phyloP scores from a whole-genome alignment of 35 echinoderm and acorn worm species.

The Holothuria glaberrima region DNA sequence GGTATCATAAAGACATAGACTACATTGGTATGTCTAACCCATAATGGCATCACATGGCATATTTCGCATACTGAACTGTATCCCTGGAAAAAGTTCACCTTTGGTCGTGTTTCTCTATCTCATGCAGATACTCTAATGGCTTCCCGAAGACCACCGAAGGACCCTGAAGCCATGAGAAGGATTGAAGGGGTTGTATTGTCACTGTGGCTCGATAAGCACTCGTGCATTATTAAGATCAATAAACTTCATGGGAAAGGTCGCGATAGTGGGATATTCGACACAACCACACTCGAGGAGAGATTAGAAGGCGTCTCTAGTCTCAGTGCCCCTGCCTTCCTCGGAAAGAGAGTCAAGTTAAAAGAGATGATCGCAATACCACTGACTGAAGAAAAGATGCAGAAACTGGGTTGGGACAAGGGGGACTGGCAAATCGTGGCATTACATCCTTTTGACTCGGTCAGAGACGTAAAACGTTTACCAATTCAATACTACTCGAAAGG shows the following conservation, averaged over 20 bases:
- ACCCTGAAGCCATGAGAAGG: neutral
- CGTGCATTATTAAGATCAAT: neutral
- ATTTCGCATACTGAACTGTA: no score
- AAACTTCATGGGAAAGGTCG: neutral
- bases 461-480: neutral
- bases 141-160: no score
- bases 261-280: constrained; percentile 2
- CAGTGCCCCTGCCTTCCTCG: neutral
- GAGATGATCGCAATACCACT: neutral
- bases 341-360: neutral
- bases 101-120: no score
- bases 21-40: no score
- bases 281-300: neutral
- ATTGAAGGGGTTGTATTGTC: neutral
- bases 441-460: neutral
- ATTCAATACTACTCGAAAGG: neutral
- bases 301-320: constrained; percentile 9
- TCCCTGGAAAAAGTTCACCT: no score
- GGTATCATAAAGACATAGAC: no score
- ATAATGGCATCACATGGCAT: no score
- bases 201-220: neutral
- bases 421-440: neutral
- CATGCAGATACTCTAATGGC: no score
- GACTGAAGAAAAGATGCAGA: neutral
- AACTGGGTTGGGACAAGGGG: neutral